These are phyloP conservation scores for Aurelia aurita complex sp. Pacific DNA, from an alignment of 30 jellyfish, hydroid and myxozoan genomes.

Conservation along the genomic window DNA sequence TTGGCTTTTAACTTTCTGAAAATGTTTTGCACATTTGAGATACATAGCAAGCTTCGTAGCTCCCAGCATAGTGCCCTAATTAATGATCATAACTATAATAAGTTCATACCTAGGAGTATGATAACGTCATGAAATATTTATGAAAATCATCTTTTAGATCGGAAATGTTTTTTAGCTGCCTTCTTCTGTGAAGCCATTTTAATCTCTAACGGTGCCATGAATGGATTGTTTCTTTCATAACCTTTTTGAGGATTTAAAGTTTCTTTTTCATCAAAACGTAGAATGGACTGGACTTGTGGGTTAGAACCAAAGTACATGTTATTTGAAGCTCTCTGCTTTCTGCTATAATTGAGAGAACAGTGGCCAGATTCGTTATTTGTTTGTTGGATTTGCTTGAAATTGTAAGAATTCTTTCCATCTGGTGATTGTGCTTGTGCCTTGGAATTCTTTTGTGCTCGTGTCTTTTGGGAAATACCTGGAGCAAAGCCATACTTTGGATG, in stretches of 20 bases:
- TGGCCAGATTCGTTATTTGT: neutral
- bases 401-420: neutral
- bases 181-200: neutral
- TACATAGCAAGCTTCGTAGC: no score
- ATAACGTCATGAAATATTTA: no score
- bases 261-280: neutral
- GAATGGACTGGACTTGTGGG: neutral
- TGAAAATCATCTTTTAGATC: neutral
- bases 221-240: neutral
- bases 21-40: no score
- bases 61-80: no score
- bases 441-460: neutral
- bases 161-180: slow-evolving; percentile 7
- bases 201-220: slow-evolving; percentile 7
- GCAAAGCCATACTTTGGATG: slow-evolving; percentile 22
- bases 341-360: neutral
- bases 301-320: slow-evolving; percentile 21
- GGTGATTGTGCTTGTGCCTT: neutral
- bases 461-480: neutral
- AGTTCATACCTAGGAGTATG: no score
- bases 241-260: neutral
- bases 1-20: no score
- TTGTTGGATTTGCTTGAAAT: neutral
- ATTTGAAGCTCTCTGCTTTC: neutral
- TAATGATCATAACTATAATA: no score